phyloP scores from a whole-genome alignment of 1,140 invertebrate species.

The Drosophila willistoni region DNA sequence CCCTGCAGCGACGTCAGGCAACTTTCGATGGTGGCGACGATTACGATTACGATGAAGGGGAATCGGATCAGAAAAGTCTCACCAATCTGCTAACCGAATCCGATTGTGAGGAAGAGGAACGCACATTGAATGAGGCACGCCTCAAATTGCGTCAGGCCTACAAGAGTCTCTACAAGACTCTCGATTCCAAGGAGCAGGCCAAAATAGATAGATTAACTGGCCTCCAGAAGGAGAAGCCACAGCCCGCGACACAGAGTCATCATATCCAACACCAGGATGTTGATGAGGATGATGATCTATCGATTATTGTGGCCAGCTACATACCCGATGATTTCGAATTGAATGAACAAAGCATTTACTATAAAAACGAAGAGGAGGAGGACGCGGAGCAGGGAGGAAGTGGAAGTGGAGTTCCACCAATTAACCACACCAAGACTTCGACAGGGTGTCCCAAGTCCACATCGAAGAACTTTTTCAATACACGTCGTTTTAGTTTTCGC shows the following conservation, averaged over 20 bases:
- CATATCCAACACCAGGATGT: background rate
- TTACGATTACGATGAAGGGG: conserved; percentile 44
- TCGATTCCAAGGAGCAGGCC: conserved; percentile 56
- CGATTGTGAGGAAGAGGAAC: conserved; percentile 73
- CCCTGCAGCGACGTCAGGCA: conserved; percentile 45
- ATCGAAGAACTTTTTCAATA: conserved; percentile 61
- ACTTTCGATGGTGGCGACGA: conserved; percentile 63
- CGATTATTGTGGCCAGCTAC: conserved; percentile 78
- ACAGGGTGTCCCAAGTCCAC: conserved; percentile 40
- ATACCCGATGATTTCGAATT: conserved; percentile 72
- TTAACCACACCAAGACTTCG: background rate
- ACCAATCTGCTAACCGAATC: conserved; percentile 74
- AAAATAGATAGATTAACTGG: conserved; percentile 59
- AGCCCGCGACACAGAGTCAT: background rate
- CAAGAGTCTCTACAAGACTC: conserved; percentile 68
- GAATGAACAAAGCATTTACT: conserved; percentile 71
- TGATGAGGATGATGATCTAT: conserved; percentile 73
- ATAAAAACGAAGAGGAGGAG: conserved; percentile 48
- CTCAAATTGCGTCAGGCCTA: conserved; percentile 59
- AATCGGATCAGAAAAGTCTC: conserved; percentile 71
- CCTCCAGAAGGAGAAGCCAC: conserved; percentile 2
- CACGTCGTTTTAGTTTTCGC: conserved; percentile 70
- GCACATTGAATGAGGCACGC: conserved; percentile 60
- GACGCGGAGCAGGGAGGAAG: background rate
- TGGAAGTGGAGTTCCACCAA: background rate